phyloP scores from a whole-genome alignment of 2,888 invertebrate species.

The Patella depressa region DNA sequence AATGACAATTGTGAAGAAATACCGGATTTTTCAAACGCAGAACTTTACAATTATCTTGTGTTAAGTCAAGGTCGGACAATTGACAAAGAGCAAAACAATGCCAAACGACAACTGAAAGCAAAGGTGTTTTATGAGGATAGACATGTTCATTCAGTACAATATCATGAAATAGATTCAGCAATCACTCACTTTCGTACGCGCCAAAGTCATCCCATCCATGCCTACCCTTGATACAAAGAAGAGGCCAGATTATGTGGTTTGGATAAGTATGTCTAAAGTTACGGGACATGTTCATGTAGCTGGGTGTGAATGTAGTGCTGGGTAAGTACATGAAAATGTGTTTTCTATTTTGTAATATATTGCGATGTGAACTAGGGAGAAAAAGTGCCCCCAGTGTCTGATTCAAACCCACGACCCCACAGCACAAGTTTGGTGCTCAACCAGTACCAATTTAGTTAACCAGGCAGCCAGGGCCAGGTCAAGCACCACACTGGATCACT shows the following conservation, averaged over 20 bases:
- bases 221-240: too few species aligned
- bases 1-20: not conserved
- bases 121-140: conserved; percentile 2
- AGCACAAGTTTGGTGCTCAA: too few species aligned
- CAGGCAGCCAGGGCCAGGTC: too few species aligned
- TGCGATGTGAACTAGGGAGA: too few species aligned
- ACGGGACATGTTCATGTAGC: not conserved
- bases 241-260: too few species aligned
- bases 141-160: conserved; percentile 8
- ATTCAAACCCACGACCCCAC: too few species aligned
- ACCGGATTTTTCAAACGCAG: conserved; percentile 4
- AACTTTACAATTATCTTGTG: conserved; percentile 5
- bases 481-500: too few species aligned
- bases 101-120: conserved; percentile 10
- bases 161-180: not conserved
- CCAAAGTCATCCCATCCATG: not conserved
- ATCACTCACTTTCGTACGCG: not conserved
- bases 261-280: not conserved
- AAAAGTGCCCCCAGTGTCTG: too few species aligned
- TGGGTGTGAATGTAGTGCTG: conserved; percentile 2
- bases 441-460: too few species aligned
- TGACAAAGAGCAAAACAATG: conserved; percentile 3
- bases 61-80: conserved; percentile 5
- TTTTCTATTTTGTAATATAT: too few species aligned
- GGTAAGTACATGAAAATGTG: not conserved